phyloP scores from a whole-genome alignment of 2,888 invertebrate genomes.

The Panopea generosa region DNA sequence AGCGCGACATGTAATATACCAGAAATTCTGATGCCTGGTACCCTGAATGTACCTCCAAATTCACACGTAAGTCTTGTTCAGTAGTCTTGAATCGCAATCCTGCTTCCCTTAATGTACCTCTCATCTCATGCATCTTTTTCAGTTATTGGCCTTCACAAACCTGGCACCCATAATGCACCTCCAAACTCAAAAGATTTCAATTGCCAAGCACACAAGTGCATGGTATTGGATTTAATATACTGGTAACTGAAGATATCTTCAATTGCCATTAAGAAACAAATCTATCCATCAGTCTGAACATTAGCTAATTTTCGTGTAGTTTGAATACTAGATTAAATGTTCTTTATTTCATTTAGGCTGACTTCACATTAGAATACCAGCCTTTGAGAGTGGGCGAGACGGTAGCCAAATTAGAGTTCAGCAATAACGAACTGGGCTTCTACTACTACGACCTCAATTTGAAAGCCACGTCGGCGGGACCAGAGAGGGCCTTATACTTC shows the following conservation, averaged over 20 bases:
- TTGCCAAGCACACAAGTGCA: too few species aligned
- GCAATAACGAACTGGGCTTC: constrained; percentile 82
- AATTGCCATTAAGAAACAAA: too few species aligned
- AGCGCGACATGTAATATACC: constrained; percentile 78
- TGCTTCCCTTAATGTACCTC: too few species aligned
- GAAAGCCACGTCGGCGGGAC: constrained; percentile 82
- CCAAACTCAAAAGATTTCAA: too few species aligned
- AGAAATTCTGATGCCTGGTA: constrained; percentile 83
- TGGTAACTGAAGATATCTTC: too few species aligned
- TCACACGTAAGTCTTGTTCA: constrained; percentile 80
- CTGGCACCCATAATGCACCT: too few species aligned
- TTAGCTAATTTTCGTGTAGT: too few species aligned
- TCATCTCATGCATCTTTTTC: too few species aligned
- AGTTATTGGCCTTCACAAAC: too few species aligned
- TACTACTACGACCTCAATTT: constrained; percentile 84
- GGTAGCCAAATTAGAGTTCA: constrained; percentile 82
- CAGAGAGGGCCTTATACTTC: constrained; percentile 84
- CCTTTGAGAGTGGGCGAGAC: constrained; percentile 83
- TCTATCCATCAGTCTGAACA: too few species aligned
- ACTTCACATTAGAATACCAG: constrained; percentile 84
- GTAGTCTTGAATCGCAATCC: background rate
- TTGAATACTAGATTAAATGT: too few species aligned
- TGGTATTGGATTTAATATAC: too few species aligned
- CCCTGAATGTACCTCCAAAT: constrained; percentile 81
- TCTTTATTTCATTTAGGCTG: constrained; percentile 76